Conservation (phyloP, 2,888 invertebrate genomes). For the Chalcis sispes region DNA sequence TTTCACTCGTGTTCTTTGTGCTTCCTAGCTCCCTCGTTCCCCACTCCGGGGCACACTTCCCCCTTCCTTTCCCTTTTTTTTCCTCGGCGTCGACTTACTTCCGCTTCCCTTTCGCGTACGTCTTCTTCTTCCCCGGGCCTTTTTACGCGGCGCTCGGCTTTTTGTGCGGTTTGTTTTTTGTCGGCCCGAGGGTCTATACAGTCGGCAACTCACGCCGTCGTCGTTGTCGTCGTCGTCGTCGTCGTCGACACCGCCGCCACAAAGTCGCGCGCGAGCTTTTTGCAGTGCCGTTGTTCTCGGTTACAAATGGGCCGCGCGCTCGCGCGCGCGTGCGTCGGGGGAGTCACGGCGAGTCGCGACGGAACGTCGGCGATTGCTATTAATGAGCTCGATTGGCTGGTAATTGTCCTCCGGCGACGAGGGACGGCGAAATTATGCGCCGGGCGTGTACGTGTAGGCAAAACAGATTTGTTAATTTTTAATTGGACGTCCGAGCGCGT, state of each 20-base stretch:
- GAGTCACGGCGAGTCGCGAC: neutral
- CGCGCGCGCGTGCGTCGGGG: neutral
- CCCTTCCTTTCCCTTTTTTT: neutral
- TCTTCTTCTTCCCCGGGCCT: constrained; percentile 14
- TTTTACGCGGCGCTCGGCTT: constrained; percentile 16
- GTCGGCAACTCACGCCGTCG: too few species aligned
- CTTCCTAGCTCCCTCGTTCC: too few species aligned
- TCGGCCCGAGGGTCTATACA: too few species aligned
- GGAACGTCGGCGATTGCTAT: constrained; percentile 8
- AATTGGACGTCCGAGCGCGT: neutral
- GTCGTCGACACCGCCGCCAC: neutral
- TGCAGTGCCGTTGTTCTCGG: constrained; percentile 14
- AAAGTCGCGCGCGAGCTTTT: constrained; percentile 6
- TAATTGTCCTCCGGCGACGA: neutral
- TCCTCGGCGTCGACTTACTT: constrained; percentile 40
- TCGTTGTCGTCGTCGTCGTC: too few species aligned
- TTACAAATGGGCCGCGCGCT: constrained; percentile 36
- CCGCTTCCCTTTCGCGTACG: constrained; percentile 52
- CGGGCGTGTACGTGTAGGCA: neutral
- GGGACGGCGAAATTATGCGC: neutral
- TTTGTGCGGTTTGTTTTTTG: too few species aligned
- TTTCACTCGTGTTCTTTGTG: constrained; percentile 55
- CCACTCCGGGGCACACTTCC: neutral
- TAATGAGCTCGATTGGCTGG: constrained; percentile 31
- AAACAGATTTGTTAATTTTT: neutral